Evolutionary conservation across 2,797 vertebrate species (phyloP).

Genomic region (Martes flavigula): DNA sequence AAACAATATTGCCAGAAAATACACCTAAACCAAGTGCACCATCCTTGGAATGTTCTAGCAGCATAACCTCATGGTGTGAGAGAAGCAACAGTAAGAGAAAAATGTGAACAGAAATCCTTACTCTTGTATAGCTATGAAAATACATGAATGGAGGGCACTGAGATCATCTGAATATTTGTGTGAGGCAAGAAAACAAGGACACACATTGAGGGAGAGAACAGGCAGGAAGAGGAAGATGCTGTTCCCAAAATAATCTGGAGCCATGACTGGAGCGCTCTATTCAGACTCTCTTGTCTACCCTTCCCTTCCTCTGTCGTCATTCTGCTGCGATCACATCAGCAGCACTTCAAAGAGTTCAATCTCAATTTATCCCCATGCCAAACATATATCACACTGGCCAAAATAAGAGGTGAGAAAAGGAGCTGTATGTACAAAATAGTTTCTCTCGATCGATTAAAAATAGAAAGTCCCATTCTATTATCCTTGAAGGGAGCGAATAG

Average conservation of each 20-base stretch:
- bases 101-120: conserved; percentile 54
- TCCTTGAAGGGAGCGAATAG: not conserved
- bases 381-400: not conserved
- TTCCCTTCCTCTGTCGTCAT: not conserved
- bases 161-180: conserved; percentile 18
- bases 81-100: not conserved
- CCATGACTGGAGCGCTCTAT: not conserved
- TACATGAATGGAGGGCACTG: not conserved
- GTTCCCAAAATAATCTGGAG: conserved; percentile 27
- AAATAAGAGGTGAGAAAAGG: not conserved
- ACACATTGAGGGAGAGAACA: conserved; percentile 23
- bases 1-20: not conserved
- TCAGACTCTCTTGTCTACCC: not conserved
- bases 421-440: not conserved
- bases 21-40: not conserved
- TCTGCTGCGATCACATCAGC: not conserved
- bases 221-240: conserved; percentile 57
- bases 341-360: not conserved
- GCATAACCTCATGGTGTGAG: not conserved
- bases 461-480: not conserved
- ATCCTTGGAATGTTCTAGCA: not conserved
- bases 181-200: conserved; percentile 54
- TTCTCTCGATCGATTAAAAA: not conserved
- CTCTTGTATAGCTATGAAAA: conserved; percentile 22
- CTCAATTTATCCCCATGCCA: not conserved